Conservation (phyloP, 2,888 invertebrate genomes). For the Onthophagus sagittarius region DNA sequence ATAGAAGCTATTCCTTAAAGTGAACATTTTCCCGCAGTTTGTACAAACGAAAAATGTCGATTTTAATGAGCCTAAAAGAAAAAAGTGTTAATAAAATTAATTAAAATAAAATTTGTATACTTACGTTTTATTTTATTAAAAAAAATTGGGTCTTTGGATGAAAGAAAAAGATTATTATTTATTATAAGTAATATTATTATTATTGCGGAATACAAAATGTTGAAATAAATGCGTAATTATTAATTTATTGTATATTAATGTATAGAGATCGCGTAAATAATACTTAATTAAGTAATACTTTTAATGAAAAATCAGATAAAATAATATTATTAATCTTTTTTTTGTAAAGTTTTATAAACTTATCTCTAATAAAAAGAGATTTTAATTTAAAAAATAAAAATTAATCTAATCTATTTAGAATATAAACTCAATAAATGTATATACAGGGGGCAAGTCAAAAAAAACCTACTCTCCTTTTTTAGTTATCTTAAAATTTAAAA, state of each 20-base stretch:
- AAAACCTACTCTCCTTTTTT: not conserved
- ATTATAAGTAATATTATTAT: not conserved
- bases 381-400: too few relatives aligned
- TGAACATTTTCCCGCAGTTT: constrained; percentile 10
- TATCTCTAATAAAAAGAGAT: too few relatives aligned
- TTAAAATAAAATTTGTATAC: too few relatives aligned
- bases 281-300: not conserved
- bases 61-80: not conserved
- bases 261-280: not conserved
- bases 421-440: not conserved
- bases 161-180: not conserved
- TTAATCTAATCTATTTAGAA: not conserved
- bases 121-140: too few relatives aligned
- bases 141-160: not conserved
- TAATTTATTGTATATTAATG: not conserved
- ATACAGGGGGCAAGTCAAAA: not conserved
- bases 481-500: not conserved
- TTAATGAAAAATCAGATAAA: not conserved
- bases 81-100: not conserved
- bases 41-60: not conserved
- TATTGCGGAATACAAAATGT: not conserved
- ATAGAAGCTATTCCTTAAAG: constrained; percentile 20
- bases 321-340: too few relatives aligned
- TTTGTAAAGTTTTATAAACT: too few relatives aligned
- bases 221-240: not conserved